Percentiles rank a stretch among this genome's conserved stretches.
Evolutionary conservation across 2,797 vertebrate species (phyloP).

Genomic region (Darevskia nairensis): DNA sequence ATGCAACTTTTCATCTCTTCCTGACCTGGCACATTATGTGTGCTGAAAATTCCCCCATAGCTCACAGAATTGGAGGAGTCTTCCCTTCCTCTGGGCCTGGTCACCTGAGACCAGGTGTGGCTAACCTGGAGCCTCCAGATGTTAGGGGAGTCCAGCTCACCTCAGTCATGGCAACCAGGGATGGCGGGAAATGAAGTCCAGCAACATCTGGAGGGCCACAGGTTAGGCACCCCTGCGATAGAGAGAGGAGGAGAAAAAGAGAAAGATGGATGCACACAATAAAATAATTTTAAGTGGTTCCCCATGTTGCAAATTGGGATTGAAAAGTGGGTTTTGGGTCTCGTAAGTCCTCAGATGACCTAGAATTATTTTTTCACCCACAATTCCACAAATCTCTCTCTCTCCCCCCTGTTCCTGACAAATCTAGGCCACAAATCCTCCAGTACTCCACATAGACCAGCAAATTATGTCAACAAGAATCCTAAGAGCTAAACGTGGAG

Average conservation of each 20-base stretch:
- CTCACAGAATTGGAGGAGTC: neutral
- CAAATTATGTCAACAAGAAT: neutral
- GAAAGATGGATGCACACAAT: too few species aligned
- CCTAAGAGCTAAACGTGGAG: neutral
- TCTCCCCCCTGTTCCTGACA: too few species aligned
- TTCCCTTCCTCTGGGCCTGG: neutral
- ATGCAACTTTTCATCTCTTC: too few species aligned
- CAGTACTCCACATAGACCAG: neutral
- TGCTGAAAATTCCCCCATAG: neutral
- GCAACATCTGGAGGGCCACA: too few species aligned
- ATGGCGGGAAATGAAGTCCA: too few species aligned
- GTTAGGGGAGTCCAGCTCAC: too few species aligned
- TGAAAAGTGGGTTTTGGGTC: neutral
- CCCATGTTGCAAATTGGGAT: neutral
- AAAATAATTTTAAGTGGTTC: too few species aligned
- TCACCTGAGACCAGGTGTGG: too few species aligned
- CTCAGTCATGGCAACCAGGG: too few species aligned
- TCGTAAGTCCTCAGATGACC: neutral
- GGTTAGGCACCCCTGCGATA: too few species aligned
- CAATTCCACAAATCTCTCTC: neutral
- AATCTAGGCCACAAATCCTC: conserved; percentile 2
- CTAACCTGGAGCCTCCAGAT: too few species aligned
- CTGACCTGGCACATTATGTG: neutral
- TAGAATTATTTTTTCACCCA: neutral
- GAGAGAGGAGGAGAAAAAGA: neutral